A percentile compares a stretch with the other conserved stretches of the same genome.
Evolutionary conservation across 1,140 invertebrate genomes (phyloP).

Genomic region (Diuraphis noxia): DNA sequence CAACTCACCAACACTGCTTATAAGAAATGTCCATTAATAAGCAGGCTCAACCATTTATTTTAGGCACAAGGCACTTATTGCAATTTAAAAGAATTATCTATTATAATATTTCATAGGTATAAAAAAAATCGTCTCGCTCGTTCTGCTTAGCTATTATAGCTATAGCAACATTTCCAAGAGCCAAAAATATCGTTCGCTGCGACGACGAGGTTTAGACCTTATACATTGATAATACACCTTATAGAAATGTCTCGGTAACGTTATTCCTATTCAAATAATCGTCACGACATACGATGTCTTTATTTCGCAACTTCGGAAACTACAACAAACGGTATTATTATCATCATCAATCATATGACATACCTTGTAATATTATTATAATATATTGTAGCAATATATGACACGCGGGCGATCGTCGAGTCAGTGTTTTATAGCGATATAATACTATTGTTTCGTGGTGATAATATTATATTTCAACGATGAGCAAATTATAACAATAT

Average conservation of each 20-base stretch:
- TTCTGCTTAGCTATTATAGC: not conserved
- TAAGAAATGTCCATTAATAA: no score
- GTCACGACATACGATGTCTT: not conserved
- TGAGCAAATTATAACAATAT: not conserved
- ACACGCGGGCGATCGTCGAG: not conserved
- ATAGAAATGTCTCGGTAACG: not conserved
- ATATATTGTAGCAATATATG: not conserved
- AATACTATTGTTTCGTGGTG: not conserved
- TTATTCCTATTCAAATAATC: not conserved
- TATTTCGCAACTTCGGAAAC: not conserved
- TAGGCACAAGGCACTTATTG: no score
- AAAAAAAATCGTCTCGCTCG: not conserved
- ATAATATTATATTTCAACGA: constrained; percentile 11
- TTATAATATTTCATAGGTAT: no score
- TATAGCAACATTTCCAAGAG: not conserved
- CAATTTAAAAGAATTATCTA: no score
- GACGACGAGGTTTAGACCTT: not conserved
- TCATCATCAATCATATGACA: not conserved
- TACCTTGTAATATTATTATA: no score
- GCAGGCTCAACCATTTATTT: no score
- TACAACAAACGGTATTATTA: not conserved
- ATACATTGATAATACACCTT: not conserved
- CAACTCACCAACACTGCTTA: no score
- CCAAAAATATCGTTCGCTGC: not conserved
- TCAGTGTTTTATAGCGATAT: not conserved